Evolutionary conservation across 2,113 vertebrate species (phyloP).

Genomic region (Taxidea taxus): DNA sequence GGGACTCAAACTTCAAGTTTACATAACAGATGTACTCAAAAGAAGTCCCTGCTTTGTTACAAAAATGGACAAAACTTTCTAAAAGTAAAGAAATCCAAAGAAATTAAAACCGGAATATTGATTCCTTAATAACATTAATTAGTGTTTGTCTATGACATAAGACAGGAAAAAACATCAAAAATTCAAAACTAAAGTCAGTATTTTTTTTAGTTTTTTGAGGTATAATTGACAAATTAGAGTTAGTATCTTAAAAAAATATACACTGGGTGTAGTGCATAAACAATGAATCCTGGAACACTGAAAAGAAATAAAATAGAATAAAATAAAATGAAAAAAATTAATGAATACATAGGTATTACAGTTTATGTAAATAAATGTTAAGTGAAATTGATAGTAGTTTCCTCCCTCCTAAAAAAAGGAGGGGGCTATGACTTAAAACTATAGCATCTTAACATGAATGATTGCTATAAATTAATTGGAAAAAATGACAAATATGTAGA

Average conservation of each 20-base stretch:
- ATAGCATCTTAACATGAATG: not conserved
- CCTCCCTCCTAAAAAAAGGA: not conserved
- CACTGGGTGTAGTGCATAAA: no score
- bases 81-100: constrained; percentile 28
- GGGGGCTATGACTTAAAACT: not conserved
- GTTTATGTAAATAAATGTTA: not conserved
- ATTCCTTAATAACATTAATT: not conserved
- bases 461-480: not conserved
- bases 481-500: not conserved
- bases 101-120: constrained; percentile 26
- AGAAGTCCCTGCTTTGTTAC: not conserved
- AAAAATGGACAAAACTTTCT: not conserved
- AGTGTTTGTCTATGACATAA: not conserved
- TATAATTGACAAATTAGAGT: not conserved
- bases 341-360: not conserved
- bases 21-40: not conserved
- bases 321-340: not conserved
- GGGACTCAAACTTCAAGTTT: not conserved
- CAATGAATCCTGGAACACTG: no score
- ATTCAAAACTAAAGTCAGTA: not conserved
- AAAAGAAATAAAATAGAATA: no score
- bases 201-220: not conserved
- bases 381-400: not conserved
- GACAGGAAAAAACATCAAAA: not conserved
- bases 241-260: constrained; percentile 4